Base-by-base conservation (phyloP, 2,888 invertebrate species). In the Drosophila meridionalis region DNA sequence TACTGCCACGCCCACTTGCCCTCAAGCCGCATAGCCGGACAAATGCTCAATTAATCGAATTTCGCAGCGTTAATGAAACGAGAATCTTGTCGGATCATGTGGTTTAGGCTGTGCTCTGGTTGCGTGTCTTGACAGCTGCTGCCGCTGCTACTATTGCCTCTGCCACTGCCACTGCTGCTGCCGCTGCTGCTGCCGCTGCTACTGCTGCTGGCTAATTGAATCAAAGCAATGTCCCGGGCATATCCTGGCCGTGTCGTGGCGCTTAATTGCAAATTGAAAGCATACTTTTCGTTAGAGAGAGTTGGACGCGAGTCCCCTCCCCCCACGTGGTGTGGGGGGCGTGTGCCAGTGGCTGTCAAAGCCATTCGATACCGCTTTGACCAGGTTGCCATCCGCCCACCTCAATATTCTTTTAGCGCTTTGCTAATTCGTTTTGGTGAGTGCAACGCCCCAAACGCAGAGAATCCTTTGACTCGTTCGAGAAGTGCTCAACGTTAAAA, bases 31-130 rank as follows among this genome's bases (percentile, higher is more conserved):
- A 66, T 72, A 72, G 85, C 80, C 90, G 69, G 76, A 85, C 86
- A 86, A 86, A 86, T 86, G 87, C 89, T 86, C 89, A 90, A 86
- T 86, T 86, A 86, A 90, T 86, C 89, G 86, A 88, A 86, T 86
- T 86, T 75, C 69, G 72, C 32, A 64, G 77, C 71, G 78, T 83
- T 86, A 88, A 90, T 86, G 85, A 90, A 86, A 73, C 68, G 89
- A 55, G 78, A 72, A 80, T 76, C 78, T 75, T 76, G 70, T 63
- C 47, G 87, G 83, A 90, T 86, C 83, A 82, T 78, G 89, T 50
- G 90, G 85, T 78, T 78, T 76, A 69, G 73, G 63, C 53, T 40
- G 52, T 1, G 30, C 28, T 55, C 40, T 32, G 42, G 59, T 43
- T 52, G 62, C 69, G 52, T 73, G 76, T 74, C 80, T 67, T 69